Evolutionary conservation across 2,888 invertebrate species (phyloP).

Genomic region (Aromia moschata): DNA sequence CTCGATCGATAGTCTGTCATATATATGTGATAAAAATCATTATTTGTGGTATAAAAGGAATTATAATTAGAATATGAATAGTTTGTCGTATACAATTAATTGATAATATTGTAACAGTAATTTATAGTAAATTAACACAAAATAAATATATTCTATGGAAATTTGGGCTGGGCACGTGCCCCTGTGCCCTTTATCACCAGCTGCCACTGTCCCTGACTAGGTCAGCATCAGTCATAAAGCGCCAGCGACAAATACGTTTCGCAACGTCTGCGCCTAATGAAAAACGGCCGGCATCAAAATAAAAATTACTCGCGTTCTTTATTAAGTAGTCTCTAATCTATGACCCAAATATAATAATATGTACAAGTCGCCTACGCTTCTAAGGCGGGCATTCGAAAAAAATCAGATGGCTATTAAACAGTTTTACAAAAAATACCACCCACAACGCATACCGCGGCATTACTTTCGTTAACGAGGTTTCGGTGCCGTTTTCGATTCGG

Average conservation of each 20-base stretch:
- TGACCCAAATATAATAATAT: slow-evolving; percentile 9
- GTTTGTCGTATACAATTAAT: no score
- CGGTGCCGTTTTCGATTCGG: background rate
- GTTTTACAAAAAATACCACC: slow-evolving; percentile 11
- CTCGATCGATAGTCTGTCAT: no score
- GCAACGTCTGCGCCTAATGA: background rate
- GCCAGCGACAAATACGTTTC: no score
- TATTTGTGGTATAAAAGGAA: no score
- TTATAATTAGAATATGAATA: no score
- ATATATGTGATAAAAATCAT: no score
- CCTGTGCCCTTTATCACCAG: no score
- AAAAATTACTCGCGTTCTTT: slow-evolving; percentile 9
- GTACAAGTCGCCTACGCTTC: slow-evolving; percentile 1
- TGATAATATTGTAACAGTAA: no score
- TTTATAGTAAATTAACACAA: no score
- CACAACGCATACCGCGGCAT: background rate
- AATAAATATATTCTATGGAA: no score
- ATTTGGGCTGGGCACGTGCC: no score
- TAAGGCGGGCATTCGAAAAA: background rate
- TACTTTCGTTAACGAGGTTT: slow-evolving; percentile 3
- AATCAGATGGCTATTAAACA: slow-evolving; percentile 4
- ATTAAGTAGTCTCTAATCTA: slow-evolving; percentile 6
- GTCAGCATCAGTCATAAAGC: background rate
- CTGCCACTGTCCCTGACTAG: background rate
- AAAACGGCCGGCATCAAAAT: slow-evolving; percentile 2